These are phyloP conservation scores for Spongilla lacustris DNA, from an alignment of 37 sponge, comb jelly and placozoan species.

Conservation along the genomic window DNA sequence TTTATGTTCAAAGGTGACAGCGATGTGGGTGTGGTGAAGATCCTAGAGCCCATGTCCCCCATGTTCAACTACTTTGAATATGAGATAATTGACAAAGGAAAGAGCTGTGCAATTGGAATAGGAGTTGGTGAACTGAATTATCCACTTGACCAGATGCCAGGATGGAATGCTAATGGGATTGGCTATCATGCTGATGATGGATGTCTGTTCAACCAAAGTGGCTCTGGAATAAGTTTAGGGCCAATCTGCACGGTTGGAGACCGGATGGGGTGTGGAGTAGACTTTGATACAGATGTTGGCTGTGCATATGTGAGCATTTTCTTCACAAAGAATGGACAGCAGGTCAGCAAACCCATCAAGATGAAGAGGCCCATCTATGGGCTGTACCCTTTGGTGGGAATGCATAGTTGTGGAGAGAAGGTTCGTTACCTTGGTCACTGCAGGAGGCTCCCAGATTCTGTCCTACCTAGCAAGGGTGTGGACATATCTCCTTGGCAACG, in stretches of 20 bases:
- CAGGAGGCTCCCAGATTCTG: constrained; percentile 9
- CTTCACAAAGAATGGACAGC: constrained; percentile 87
- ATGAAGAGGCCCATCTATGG: constrained; percentile 74
- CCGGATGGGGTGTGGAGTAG: constrained; percentile 79
- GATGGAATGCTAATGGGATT: constrained; percentile 73
- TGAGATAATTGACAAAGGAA: constrained; percentile 64
- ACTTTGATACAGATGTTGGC: constrained; percentile 55
- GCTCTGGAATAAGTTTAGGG: constrained; percentile 73
- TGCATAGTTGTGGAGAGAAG: constrained; percentile 80
- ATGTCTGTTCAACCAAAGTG: constrained; percentile 60
- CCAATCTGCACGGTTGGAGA: constrained; percentile 73
- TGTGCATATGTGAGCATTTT: constrained; percentile 65
- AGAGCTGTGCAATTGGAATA: constrained; percentile 62
- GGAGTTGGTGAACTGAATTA: constrained; percentile 61
- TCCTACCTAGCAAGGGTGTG: constrained; percentile 49
- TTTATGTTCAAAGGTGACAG: constrained; percentile 51
- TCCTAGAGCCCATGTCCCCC: constrained; percentile 73
- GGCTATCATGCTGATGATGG: constrained; percentile 90
- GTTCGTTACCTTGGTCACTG: constrained; percentile 79
- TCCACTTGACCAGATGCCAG: constrained; percentile 69
- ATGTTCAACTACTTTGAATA: constrained; percentile 80
- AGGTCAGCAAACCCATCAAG: constrained; percentile 50
- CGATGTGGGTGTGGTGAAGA: constrained; percentile 77
- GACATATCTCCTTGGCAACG: constrained; percentile 68
- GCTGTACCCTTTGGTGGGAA: constrained; percentile 76